Conservation (phyloP, 1,140 invertebrate species). For the Spodoptera litura region DNA sequence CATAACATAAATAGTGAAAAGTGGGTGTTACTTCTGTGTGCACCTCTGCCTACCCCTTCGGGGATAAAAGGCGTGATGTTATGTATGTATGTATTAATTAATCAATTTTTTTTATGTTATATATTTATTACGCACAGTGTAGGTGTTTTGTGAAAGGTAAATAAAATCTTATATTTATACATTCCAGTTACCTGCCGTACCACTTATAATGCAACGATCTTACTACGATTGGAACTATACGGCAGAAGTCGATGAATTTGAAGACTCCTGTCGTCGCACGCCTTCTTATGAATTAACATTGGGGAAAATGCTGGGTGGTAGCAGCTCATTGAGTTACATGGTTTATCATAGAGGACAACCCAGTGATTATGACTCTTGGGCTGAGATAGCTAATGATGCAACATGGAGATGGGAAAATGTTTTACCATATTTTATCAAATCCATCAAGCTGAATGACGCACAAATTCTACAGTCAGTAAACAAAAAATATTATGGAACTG, state of each 20-base stretch:
- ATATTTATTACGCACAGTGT: too few species aligned
- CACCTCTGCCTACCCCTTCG: too few species aligned
- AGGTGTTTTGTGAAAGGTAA: too few species aligned
- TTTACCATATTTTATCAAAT: slow-evolving; percentile 33
- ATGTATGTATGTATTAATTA: too few species aligned
- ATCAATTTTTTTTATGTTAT: too few species aligned
- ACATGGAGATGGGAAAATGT: slow-evolving; percentile 36
- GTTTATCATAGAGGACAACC: slow-evolving; percentile 37
- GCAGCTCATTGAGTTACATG: slow-evolving; percentile 33
- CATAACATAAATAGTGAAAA: too few species aligned
- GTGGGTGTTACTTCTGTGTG: too few species aligned
- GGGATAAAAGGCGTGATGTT: too few species aligned
- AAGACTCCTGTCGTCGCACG: slow-evolving; percentile 4
- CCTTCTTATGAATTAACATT: slow-evolving; percentile 34
- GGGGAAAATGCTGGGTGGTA: slow-evolving; percentile 39
- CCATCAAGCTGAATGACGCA: slow-evolving; percentile 2
- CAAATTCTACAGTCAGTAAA: slow-evolving; percentile 3
- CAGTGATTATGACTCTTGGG: slow-evolving; percentile 27
- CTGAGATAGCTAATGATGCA: slow-evolving; percentile 24
- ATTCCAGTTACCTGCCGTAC: slow-evolving; percentile 30
- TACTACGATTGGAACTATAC: slow-evolving; percentile 38
- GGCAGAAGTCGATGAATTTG: not conserved
- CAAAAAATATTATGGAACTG: slow-evolving; percentile 30
- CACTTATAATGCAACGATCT: slow-evolving; percentile 32
- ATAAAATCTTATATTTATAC: too few species aligned